These are phyloP conservation scores for Neotragus moschatus DNA, from an alignment of 2,113 vertebrate species.

Conservation along the genomic window DNA sequence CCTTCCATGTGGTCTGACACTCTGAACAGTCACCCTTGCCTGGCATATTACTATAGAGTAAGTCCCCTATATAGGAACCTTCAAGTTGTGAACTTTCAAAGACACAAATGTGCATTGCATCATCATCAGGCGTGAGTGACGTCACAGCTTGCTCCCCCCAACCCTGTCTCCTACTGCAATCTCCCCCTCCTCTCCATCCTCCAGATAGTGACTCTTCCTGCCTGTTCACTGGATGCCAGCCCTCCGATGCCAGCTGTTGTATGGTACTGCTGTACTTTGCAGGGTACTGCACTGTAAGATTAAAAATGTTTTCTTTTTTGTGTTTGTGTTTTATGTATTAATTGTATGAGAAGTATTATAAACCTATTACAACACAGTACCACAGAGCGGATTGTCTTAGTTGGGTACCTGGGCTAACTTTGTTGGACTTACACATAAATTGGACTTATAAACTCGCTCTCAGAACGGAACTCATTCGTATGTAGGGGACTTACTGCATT, in stretches of 20 bases:
- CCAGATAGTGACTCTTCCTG: background rate
- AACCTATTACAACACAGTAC: background rate
- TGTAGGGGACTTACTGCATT: background rate
- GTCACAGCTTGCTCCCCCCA: background rate
- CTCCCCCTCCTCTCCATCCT: background rate
- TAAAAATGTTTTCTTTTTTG: background rate
- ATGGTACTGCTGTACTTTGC: background rate
- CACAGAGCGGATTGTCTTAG: background rate
- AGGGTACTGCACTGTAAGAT: background rate
- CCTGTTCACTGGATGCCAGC: background rate
- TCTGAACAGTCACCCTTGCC: no score
- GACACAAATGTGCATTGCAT: background rate
- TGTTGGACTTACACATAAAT: background rate
- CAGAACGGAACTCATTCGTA: background rate
- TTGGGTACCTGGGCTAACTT: background rate
- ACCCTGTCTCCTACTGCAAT: background rate
- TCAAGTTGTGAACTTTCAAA: background rate
- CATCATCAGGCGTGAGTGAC: background rate
- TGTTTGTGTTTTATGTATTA: background rate
- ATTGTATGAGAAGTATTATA: background rate
- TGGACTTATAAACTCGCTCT: background rate
- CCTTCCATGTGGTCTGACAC: accelerated
- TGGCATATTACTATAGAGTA: accelerated
- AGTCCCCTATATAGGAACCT: background rate
- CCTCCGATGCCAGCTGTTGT: background rate